Evolutionary conservation across 1,140 invertebrate species (phyloP).

Genomic region (Calliopsis andreniformis): DNA sequence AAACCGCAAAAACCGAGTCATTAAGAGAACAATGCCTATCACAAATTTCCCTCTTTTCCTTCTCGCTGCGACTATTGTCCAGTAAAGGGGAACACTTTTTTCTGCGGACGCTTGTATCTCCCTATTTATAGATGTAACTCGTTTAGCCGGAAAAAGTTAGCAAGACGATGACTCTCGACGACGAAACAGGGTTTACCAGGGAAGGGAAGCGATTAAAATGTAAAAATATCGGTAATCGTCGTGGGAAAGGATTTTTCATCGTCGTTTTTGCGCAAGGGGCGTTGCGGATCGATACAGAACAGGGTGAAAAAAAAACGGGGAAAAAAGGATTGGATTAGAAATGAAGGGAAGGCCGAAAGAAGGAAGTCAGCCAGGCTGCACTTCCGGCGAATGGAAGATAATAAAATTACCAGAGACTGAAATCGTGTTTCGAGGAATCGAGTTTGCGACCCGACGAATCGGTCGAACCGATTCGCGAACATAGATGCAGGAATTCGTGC

Average conservation of each 20-base stretch:
- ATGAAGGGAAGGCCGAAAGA: slow-evolving; percentile 30
- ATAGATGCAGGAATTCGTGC: neutral
- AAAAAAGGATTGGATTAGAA: slow-evolving; percentile 45
- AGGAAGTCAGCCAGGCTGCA: slow-evolving; percentile 24
- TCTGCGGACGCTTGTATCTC: neutral
- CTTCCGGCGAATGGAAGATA: slow-evolving; percentile 63
- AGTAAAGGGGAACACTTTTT: neutral
- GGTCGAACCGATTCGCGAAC: slow-evolving; percentile 31
- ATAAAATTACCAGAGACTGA: slow-evolving; percentile 69
- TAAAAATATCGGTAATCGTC: neutral
- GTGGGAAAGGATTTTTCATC: neutral
- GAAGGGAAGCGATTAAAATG: slow-evolving; percentile 3
- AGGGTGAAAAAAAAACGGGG: slow-evolving; percentile 20
- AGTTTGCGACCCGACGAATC: slow-evolving; percentile 70
- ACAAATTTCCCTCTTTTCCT: slow-evolving; percentile 4
- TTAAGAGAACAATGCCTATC: slow-evolving; percentile 45
- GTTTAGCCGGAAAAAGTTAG: neutral
- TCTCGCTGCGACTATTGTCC: slow-evolving; percentile 20
- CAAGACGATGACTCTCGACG: neutral
- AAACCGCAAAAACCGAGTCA: slow-evolving; percentile 39
- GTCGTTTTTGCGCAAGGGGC: neutral
- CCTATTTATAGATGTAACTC: neutral
- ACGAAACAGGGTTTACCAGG: neutral
- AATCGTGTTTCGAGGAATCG: slow-evolving; percentile 72
- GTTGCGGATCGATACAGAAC: slow-evolving; percentile 37